Evolutionary conservation across 2,888 invertebrate species (phyloP), one percentile per base, ranked within the genome.

Genomic region (Drosophila anomelani): DNA sequence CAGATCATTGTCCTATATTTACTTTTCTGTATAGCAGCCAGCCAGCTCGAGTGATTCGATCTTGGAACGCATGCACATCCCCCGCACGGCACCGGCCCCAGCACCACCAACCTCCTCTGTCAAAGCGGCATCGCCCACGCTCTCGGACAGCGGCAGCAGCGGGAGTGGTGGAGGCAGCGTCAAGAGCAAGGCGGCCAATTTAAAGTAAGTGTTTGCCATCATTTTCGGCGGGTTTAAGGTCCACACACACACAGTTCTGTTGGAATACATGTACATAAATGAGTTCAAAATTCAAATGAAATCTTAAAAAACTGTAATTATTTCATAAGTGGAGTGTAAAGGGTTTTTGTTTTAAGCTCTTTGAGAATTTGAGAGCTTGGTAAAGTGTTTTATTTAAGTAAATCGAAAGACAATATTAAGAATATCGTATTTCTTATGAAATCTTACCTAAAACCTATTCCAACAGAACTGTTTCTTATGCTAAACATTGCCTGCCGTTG

Each of bases 31-130:
- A 36, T 23, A 61, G 6, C 92, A 95, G 94, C 20, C 73, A 46
- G 39, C 44, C 46, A 94, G 94, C 90, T 93, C 94, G 68, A 94
- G 94, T 51, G 95, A 95, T 85, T 94, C 95, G 1, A 93, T 94
- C 66, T 93, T 94, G 81, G 92, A 92, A 69, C 92, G 91, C 64
- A 91, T 85, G 81, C 90, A 90, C 80, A 87, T 85, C 75, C 75
- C 80, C 64, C 87, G 85, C 62, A 67, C 84, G 47, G 62, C 61
- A 29, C 63, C 71, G 38, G 34, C 79, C 32, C 34, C 51, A 23
- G 23, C 51, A 20, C 60, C 89, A 39, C 60, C 89, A 36, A 74
- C 34, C 86, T 39, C 61, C 68, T 60, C 46, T 59, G 71, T 78
- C 62, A 92, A 91, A 80, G 85, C 90, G 41, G 85, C 91, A 55